Percentiles rank a stretch among this genome's conserved stretches.
Evolutionary conservation across 2,888 invertebrate species (phyloP).

Genomic region (Eupithecia vulgata): DNA sequence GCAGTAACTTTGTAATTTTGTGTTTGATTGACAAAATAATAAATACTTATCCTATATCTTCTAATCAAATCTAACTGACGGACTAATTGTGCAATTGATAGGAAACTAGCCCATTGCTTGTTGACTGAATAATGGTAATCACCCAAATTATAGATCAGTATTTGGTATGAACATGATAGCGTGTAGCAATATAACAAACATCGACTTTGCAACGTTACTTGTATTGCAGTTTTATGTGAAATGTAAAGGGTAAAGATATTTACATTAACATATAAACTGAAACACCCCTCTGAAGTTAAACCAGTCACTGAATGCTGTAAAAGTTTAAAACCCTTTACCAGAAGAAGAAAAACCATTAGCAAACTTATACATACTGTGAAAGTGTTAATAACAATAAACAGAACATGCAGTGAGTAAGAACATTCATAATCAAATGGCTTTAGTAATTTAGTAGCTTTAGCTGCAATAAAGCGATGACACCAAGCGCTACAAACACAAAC

Average conservation of each 20-base stretch:
- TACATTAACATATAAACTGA: neutral
- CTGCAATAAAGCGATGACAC: slow-evolving; percentile 54
- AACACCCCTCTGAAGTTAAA: neutral
- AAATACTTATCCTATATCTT: no score
- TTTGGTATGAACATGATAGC: slow-evolving; percentile 3
- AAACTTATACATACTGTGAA: neutral
- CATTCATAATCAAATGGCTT: slow-evolving; percentile 45
- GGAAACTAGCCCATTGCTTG: neutral
- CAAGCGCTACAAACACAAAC: slow-evolving; percentile 55
- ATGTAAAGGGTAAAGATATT: neutral
- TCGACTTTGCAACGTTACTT: slow-evolving; percentile 12
- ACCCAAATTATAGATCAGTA: neutral
- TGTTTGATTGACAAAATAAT: no score
- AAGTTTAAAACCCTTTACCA: neutral
- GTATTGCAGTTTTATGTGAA: neutral
- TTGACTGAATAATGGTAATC: neutral
- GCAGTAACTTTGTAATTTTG: no score
- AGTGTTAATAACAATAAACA: slow-evolving; percentile 24
- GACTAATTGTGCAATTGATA: no score
- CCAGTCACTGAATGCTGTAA: neutral
- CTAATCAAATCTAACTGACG: no score
- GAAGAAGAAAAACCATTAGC: neutral
- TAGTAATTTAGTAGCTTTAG: slow-evolving; percentile 56
- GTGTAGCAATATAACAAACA: neutral
- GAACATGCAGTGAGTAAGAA: slow-evolving; percentile 37